These are phyloP conservation scores for Pangasianodon gigas DNA, from an alignment of 2,113 vertebrate species.

Conservation along the genomic window DNA sequence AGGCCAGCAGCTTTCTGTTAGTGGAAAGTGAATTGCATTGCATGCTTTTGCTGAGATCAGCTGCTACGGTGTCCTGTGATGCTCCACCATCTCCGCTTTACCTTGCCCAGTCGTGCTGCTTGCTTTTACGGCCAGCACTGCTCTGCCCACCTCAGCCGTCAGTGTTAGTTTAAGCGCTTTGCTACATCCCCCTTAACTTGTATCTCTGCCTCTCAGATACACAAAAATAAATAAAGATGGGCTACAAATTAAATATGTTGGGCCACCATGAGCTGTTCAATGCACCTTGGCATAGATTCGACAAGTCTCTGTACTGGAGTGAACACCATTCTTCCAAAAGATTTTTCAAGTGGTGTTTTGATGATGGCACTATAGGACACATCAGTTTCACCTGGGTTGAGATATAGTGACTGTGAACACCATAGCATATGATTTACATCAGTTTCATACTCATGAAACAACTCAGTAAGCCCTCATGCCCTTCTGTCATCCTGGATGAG, in stretches of 20 bases:
- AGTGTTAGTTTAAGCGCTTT: background rate
- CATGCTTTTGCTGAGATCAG: constrained; percentile 43
- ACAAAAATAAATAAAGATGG: background rate
- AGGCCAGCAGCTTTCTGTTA: constrained; percentile 1
- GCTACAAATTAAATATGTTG: background rate
- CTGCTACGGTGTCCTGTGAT: constrained; percentile 16
- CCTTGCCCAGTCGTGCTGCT: background rate
- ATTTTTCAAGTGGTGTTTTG: background rate
- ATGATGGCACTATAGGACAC: background rate
- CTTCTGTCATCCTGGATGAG: background rate
- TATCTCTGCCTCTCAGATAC: background rate
- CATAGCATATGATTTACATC: background rate
- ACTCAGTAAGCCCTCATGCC: background rate
- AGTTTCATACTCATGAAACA: background rate
- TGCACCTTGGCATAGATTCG: background rate
- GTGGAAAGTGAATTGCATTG: constrained; percentile 14
- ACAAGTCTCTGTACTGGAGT: background rate
- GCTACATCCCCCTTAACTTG: background rate
- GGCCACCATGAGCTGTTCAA: background rate
- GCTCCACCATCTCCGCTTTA: background rate
- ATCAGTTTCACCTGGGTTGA: background rate
- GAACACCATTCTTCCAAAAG: background rate
- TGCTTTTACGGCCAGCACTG: background rate
- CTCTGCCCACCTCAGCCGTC: background rate
- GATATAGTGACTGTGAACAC: background rate